A percentile compares a stretch with the other conserved stretches of the same genome.
These are phyloP conservation scores for Muscicapa striata DNA, from an alignment of 2,797 vertebrate genomes.

Conservation along the genomic window DNA sequence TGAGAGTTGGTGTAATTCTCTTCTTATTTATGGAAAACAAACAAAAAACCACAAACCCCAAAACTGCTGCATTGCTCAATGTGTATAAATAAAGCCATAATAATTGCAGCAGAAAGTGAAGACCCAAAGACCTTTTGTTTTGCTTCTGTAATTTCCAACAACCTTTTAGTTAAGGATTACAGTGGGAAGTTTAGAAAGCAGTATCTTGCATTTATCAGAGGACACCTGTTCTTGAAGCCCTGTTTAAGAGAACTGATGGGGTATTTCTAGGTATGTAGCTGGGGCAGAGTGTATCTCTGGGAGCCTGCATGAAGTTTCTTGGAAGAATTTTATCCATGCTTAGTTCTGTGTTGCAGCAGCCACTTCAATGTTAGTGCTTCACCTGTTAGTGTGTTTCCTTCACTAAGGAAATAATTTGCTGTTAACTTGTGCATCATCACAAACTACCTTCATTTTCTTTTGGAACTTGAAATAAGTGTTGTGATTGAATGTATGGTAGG, in stretches of 20 bases:
- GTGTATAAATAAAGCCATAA: neutral
- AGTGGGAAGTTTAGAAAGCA: neutral
- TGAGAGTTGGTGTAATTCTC: neutral
- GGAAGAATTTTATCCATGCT: neutral
- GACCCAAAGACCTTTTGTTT: neutral
- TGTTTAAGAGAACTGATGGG: neutral
- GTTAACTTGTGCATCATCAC: rapidly evolving
- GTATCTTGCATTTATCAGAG: neutral
- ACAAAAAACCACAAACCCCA: neutral
- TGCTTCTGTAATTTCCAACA: neutral
- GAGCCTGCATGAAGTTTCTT: neutral
- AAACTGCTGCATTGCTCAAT: neutral
- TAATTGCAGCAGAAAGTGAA: neutral
- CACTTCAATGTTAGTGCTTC: neutral
- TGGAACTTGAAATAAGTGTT: neutral
- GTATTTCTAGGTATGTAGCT: neutral
- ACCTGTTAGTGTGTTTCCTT: neutral
- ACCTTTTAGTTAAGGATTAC: neutral
- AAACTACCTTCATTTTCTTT: neutral
- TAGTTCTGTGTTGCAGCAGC: neutral
- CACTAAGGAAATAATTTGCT: neutral
- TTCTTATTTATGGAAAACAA: neutral
- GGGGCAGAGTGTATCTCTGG: neutral
- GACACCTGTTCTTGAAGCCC: neutral
- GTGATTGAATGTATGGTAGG: neutral